Conservation (phyloP, 2,888 invertebrate genomes). For the Asteroscopus sphinx region DNA sequence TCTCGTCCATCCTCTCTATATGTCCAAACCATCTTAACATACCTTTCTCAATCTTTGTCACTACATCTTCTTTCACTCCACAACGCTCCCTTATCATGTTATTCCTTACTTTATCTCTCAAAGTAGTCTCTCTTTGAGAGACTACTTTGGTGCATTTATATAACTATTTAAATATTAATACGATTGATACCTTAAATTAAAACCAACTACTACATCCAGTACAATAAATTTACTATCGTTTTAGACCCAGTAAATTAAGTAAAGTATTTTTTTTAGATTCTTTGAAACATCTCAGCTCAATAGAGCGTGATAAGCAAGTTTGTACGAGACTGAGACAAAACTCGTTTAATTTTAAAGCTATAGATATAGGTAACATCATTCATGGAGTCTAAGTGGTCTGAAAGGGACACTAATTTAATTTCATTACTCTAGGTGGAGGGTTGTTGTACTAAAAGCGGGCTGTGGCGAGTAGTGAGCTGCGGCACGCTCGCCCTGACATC, state of each 20-base stretch:
- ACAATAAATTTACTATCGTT: not conserved
- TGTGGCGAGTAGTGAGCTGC: slow-evolving; percentile 59
- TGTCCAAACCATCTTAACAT: no score
- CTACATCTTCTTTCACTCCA: no score
- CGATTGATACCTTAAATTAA: not conserved
- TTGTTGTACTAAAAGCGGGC: slow-evolving; percentile 63
- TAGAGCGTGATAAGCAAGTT: slow-evolving; percentile 6
- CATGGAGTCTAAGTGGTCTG: slow-evolving; percentile 58
- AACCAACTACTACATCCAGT: not conserved
- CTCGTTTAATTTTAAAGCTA: slow-evolving; percentile 50
- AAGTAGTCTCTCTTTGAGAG: no score
- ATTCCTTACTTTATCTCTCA: no score
- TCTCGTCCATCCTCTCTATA: no score
- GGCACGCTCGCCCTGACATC: slow-evolving; percentile 73
- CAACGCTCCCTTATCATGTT: no score
- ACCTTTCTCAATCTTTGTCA: no score
- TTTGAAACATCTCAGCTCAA: not conserved
- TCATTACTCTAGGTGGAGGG: slow-evolving; percentile 73
- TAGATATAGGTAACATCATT: slow-evolving; percentile 46
- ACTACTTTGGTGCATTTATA: no score
- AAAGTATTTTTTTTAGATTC: not conserved
- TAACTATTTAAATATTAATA: no score
- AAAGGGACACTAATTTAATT: slow-evolving; percentile 77
- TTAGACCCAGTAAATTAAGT: not conserved
- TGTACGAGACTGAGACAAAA: slow-evolving; percentile 27